Conservation (phyloP, 2,113 vertebrate genomes). For the Formicarius rufipectus region DNA sequence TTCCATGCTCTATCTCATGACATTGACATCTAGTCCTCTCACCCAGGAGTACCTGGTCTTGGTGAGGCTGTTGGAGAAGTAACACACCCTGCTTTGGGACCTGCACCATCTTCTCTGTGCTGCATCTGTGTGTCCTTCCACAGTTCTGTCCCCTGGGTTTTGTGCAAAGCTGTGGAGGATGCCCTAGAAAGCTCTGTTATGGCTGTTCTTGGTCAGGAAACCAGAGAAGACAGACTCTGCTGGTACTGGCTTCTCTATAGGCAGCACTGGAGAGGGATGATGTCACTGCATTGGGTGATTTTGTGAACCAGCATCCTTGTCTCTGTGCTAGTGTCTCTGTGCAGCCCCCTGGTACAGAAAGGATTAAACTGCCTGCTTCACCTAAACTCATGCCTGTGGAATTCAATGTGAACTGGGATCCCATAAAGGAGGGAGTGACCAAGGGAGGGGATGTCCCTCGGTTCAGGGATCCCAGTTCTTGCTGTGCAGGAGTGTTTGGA, state of each 20-base stretch:
- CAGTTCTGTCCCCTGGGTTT: not conserved
- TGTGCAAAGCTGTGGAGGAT: not conserved
- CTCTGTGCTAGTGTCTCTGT: not conserved
- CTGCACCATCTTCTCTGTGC: not conserved
- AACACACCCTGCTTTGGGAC: not conserved
- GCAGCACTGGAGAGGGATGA: not conserved
- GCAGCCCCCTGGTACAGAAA: not conserved
- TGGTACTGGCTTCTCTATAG: not conserved
- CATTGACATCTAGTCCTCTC: not conserved
- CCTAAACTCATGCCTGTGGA: not conserved
- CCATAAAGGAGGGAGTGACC: not conserved
- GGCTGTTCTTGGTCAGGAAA: not conserved
- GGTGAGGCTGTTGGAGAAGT: not conserved
- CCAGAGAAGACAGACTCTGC: not conserved
- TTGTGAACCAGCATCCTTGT: not conserved
- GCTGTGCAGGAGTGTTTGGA: not conserved
- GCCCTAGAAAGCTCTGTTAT: not conserved
- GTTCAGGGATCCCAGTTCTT: not conserved
- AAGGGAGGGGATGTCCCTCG: not conserved
- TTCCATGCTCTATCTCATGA: rapidly evolving
- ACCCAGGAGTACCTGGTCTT: not conserved
- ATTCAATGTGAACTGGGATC: no score
- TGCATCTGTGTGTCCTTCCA: not conserved
- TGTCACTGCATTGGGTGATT: not conserved
- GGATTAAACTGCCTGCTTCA: not conserved